Evolutionary conservation across 2,113 vertebrate species (phyloP).

Genomic region (Picathartes gymnocephalus): DNA sequence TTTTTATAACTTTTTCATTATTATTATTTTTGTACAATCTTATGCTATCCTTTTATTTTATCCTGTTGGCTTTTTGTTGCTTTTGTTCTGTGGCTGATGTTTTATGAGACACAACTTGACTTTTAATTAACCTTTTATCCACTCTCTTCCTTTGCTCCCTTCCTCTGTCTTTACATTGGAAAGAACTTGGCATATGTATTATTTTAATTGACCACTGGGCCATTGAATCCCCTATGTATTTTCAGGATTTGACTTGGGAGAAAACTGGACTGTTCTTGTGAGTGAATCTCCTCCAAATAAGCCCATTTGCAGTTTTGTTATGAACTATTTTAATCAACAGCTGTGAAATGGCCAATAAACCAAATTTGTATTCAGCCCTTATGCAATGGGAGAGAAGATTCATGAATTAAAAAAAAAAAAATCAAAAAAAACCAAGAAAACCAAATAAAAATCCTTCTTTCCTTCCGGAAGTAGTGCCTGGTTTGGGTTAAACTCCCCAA

Average conservation of each 20-base stretch:
- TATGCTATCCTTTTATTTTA: background rate
- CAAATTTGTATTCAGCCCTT: background rate
- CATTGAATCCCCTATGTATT: background rate
- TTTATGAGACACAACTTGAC: background rate
- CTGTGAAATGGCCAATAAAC: constrained; percentile 49
- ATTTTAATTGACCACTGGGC: constrained; percentile 7
- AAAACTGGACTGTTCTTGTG: background rate
- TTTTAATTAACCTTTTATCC: constrained; percentile 58
- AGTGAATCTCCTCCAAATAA: constrained; percentile 12
- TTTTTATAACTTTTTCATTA: background rate
- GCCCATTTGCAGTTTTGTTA: constrained; percentile 25
- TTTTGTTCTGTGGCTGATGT: background rate
- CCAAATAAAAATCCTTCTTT: background rate
- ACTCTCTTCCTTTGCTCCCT: background rate
- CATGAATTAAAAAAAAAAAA: background rate
- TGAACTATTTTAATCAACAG: constrained; percentile 55
- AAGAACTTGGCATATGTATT: background rate
- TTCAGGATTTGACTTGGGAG: background rate
- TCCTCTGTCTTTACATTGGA: background rate
- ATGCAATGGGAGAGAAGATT: background rate
- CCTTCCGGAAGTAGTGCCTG: background rate
- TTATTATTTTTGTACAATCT: background rate
- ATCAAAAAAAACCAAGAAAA: background rate
- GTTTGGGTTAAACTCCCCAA: background rate
- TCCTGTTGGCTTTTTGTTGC: background rate